Percentiles rank a stretch among this genome's conserved stretches.
Conservation (phyloP, 2,797 vertebrate genomes). For the Antennarius maculatus region DNA sequence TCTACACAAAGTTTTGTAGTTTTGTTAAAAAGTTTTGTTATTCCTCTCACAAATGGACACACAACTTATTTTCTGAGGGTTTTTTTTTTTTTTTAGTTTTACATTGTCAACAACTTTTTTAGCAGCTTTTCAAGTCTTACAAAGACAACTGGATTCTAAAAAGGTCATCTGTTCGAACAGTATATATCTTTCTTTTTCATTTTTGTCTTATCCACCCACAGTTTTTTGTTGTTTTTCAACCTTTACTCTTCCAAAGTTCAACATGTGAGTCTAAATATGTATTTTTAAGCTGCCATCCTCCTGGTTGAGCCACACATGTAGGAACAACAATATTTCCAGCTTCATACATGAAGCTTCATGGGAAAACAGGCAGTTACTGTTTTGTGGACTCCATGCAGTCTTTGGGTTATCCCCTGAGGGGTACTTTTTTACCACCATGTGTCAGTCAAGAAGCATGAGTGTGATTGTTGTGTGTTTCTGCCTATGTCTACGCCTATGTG, state of each 20-base stretch:
- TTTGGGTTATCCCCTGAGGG: slow-evolving; percentile 51
- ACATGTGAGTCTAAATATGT: slow-evolving; percentile 3
- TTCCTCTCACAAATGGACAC: slow-evolving; percentile 20
- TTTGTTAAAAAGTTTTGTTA: slow-evolving; percentile 2
- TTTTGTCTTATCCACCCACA: slow-evolving; percentile 24
- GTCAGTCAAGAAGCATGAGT: slow-evolving; percentile 58
- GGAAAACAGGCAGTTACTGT: slow-evolving; percentile 52
- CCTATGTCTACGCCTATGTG: slow-evolving; percentile 27
- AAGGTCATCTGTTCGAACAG: slow-evolving; percentile 21
- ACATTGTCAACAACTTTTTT: slow-evolving; percentile 23
- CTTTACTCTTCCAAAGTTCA: slow-evolving; percentile 18
- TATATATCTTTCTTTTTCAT: slow-evolving; percentile 15
- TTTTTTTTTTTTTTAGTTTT: background rate
- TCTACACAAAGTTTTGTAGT: no score
- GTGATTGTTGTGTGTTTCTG: slow-evolving; percentile 30
- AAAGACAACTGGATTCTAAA: slow-evolving; percentile 12
- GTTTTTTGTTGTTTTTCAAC: slow-evolving; percentile 25
- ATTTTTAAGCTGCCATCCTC: slow-evolving; percentile 7
- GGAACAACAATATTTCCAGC: background rate
- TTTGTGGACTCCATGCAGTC: slow-evolving; percentile 59
- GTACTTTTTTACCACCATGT: slow-evolving; percentile 52
- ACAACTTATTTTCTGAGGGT: background rate
- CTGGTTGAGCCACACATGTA: slow-evolving; percentile 3
- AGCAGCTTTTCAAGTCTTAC: slow-evolving; percentile 26
- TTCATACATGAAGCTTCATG: slow-evolving; percentile 10